Percentiles rank a stretch among this genome's conserved stretches.
Conservation (phyloP, 2,888 invertebrate species). For the Pycnomerus fuliginosus region DNA sequence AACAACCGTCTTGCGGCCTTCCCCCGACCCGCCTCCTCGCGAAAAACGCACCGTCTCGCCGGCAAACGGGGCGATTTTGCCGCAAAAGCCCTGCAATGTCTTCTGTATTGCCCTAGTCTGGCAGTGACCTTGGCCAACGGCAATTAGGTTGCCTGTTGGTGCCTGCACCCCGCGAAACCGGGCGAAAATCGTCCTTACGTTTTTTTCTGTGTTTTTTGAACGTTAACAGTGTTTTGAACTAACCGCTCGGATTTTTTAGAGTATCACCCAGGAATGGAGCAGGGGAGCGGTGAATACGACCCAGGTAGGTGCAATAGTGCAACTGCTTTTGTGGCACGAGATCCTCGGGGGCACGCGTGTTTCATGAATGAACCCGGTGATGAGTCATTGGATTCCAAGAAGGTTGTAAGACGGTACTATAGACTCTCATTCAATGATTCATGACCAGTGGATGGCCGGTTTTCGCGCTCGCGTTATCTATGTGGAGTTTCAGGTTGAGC, state of each 20-base stretch:
- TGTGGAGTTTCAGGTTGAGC: conserved; percentile 21
- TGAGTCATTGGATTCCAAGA: conserved; percentile 41
- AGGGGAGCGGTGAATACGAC: conserved; percentile 77
- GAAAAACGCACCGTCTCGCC: too few species aligned
- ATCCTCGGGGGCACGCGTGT: conserved; percentile 3
- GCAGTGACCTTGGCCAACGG: conserved; percentile 53
- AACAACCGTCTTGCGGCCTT: background rate
- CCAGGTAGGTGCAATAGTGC: conserved; percentile 69
- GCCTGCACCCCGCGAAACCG: conserved; percentile 36
- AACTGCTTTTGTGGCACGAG: too few species aligned
- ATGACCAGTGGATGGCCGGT: conserved; percentile 33
- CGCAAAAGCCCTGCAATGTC: conserved; percentile 41
- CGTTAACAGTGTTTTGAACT: conserved; percentile 6
- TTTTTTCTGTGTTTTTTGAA: background rate
- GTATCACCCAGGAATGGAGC: conserved; percentile 81
- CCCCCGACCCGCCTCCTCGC: conserved; percentile 11
- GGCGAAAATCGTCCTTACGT: conserved; percentile 36
- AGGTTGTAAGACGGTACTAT: conserved; percentile 42
- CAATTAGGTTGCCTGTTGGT: conserved; percentile 48
- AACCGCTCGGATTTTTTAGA: conserved; percentile 57
- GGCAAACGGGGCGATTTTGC: conserved; percentile 33
- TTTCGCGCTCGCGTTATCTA: conserved; percentile 26
- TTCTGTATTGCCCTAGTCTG: conserved; percentile 50
- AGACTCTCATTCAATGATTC: conserved; percentile 40
- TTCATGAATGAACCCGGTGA: conserved; percentile 41